Percentiles rank a stretch among this genome's conserved stretches.
Evolutionary conservation across 2,797 vertebrate species (phyloP).

Genomic region (Okamejei kenojei): DNA sequence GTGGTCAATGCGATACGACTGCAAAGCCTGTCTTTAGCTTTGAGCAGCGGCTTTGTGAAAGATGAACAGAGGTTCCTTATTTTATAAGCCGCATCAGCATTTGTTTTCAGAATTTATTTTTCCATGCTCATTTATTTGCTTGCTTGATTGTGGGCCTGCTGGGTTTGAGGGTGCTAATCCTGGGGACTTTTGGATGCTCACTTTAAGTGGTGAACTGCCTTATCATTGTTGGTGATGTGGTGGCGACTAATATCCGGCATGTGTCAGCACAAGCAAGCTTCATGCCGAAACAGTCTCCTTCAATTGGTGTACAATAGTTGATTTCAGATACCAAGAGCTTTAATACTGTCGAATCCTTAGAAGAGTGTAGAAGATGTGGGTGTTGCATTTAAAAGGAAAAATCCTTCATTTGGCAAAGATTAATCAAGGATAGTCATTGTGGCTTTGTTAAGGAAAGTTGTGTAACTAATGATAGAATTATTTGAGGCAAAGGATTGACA

Average conservation of each 20-base stretch:
- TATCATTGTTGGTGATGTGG: background rate
- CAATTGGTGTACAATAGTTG: background rate
- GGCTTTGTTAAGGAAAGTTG: too few species aligned
- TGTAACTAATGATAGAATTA: too few species aligned
- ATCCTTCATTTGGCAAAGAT: too few species aligned
- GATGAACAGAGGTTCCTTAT: background rate
- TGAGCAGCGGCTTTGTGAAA: background rate
- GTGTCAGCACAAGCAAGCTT: background rate
- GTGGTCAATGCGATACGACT: background rate
- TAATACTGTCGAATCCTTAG: too few species aligned
- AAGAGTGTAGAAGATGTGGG: too few species aligned
- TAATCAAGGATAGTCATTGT: too few species aligned
- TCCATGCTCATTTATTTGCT: background rate
- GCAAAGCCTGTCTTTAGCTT: background rate
- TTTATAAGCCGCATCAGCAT: background rate
- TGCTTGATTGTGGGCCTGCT: background rate
- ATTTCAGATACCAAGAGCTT: too few species aligned
- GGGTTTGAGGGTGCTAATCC: background rate
- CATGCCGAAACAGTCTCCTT: background rate
- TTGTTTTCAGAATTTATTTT: background rate
- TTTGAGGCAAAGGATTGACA: too few species aligned
- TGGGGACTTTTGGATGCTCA: background rate
- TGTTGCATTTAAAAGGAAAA: too few species aligned
- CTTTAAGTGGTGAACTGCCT: background rate
- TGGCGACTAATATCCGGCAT: background rate